Conservation (phyloP, 2,797 vertebrate species). For the Notamacropus eugenii region DNA sequence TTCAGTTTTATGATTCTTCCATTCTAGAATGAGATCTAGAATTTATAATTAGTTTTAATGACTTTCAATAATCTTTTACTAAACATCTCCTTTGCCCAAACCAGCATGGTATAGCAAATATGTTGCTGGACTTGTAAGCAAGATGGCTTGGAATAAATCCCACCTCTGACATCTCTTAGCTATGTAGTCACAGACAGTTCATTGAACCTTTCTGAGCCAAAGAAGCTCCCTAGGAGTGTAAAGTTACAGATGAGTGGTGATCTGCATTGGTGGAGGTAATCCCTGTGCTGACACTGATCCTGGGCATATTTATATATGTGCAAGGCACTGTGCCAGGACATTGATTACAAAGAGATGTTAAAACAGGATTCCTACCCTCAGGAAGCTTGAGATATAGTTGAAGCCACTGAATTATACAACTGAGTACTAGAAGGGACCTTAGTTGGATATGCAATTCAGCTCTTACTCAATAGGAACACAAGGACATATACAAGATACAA, state of each 20-base stretch:
- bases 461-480: background rate
- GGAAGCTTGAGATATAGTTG: background rate
- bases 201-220: background rate
- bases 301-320: background rate
- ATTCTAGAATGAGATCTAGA: background rate
- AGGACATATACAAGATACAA: background rate
- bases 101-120: background rate
- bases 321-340: background rate
- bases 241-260: background rate
- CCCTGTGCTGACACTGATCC: background rate
- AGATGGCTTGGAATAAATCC: background rate
- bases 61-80: background rate
- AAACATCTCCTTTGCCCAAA: background rate
- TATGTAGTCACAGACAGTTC: background rate
- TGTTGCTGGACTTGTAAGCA: background rate
- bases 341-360: background rate
- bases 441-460: background rate
- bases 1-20: background rate
- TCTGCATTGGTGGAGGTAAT: background rate
- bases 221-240: background rate
- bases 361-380: background rate
- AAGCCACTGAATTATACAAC: background rate
- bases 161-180: background rate
- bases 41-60: background rate
- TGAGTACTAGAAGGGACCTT: background rate